Evolutionary conservation across 2,797 vertebrate genomes (phyloP).

Genomic region (Eupleurogrammus muticus): DNA sequence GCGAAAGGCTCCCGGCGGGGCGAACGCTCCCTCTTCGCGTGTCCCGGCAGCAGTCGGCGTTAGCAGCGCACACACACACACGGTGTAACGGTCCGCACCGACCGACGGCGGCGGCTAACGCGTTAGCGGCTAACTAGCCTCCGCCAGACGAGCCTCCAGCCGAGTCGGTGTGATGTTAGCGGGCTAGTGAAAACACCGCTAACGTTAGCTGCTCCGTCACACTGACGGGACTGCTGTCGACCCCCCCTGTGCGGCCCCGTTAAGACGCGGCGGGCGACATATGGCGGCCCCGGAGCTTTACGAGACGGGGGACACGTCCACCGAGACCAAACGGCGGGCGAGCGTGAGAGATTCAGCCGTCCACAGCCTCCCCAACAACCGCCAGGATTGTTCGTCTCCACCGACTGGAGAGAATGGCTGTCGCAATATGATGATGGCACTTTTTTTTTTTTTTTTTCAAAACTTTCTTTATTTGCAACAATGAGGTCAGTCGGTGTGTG

Average conservation of each 20-base stretch:
- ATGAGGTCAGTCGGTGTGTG: too few relatives aligned
- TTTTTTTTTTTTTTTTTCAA: conserved; percentile 29
- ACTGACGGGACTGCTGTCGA: conserved; percentile 47
- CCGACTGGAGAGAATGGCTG: conserved; percentile 75
- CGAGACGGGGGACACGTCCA: conserved; percentile 34
- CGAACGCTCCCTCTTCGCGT: conserved; percentile 40
- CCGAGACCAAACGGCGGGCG: conserved; percentile 28
- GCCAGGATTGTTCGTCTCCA: conserved; percentile 69
- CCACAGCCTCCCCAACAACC: conserved; percentile 55
- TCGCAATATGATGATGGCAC: conserved; percentile 71
- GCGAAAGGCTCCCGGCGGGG: conserved; percentile 34
- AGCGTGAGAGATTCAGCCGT: conserved; percentile 37
- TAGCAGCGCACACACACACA: too few relatives aligned
- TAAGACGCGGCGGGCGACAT: conserved; percentile 25
- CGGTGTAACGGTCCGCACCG: too few relatives aligned
- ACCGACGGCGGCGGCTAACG: conserved; percentile 48
- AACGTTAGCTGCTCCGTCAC: conserved; percentile 58
- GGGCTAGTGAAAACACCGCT: conserved; percentile 68
- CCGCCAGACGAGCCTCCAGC: conserved; percentile 35
- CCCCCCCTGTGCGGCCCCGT: conserved; percentile 20
- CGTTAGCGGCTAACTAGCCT: conserved; percentile 76
- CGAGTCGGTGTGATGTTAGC: conserved; percentile 63
- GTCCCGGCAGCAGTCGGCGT: conserved; percentile 46
- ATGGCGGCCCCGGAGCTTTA: conserved; percentile 18
- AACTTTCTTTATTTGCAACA: neutral